Conservation (phyloP, 2,113 vertebrate genomes). For the Herpetotheres cachinnans region DNA sequence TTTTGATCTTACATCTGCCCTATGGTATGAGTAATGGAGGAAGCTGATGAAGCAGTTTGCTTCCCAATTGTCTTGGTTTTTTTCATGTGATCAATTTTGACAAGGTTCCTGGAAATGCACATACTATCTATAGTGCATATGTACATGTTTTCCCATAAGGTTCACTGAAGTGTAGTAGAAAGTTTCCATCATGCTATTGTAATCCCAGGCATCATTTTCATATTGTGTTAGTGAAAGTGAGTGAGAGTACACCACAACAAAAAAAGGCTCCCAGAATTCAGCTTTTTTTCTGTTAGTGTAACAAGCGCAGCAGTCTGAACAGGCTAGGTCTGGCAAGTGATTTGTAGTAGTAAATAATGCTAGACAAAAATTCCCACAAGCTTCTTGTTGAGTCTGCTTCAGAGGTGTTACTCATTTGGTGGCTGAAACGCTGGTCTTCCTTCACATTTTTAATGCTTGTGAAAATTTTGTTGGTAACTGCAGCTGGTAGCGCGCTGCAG, state of each 20-base stretch:
- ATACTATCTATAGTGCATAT: not conserved
- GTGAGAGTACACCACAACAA: not conserved
- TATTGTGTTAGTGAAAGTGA: slow-evolving; percentile 60
- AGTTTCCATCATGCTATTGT: slow-evolving; percentile 40
- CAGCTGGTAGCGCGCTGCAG: not conserved
- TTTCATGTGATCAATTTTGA: slow-evolving; percentile 36
- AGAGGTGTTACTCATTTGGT: slow-evolving; percentile 34
- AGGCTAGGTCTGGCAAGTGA: not conserved
- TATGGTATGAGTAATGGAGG: slow-evolving; percentile 18
- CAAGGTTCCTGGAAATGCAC: slow-evolving; percentile 28
- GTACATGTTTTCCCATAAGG: slow-evolving; percentile 58
- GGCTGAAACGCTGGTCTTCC: not conserved
- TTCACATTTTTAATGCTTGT: not conserved
- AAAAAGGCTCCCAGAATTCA: slow-evolving; percentile 32
- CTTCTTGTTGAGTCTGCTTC: slow-evolving; percentile 38
- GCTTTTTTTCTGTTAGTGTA: slow-evolving; percentile 11
- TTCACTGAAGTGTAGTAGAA: slow-evolving; percentile 26
- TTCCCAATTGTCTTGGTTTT: not conserved
- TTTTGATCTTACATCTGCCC: slow-evolving; percentile 23
- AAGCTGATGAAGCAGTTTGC: slow-evolving; percentile 48
- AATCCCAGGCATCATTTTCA: slow-evolving; percentile 44
- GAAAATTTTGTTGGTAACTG: not conserved
- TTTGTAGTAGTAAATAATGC: slow-evolving; percentile 24
- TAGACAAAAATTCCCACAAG: slow-evolving; percentile 26
- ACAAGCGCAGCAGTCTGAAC: not conserved